phyloP scores from a whole-genome alignment of 2,797 vertebrate species.

The Podarcis siculus region DNA sequence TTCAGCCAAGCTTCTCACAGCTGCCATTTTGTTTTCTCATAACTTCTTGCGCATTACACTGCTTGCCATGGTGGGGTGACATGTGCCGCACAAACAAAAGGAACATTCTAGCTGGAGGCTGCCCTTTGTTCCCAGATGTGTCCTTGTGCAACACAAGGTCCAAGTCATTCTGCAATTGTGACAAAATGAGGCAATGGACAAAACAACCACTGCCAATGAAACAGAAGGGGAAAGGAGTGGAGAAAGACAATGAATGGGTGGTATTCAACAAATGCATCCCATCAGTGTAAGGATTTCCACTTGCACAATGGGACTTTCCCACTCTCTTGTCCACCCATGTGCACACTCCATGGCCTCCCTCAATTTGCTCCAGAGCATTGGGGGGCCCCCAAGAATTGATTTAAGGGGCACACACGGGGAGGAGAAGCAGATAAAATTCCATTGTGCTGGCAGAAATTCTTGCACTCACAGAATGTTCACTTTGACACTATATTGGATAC shows the following conservation, averaged over 20 bases:
- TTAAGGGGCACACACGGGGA: no score
- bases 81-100: not conserved
- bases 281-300: no score
- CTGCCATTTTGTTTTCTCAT: not conserved
- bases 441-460: no score
- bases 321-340: no score
- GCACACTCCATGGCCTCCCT: not conserved
- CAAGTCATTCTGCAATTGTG: not conserved
- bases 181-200: not conserved
- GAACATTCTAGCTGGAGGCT: not conserved
- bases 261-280: no score
- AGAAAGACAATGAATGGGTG: no score
- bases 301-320: no score
- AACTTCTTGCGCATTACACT: not conserved
- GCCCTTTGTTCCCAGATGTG: not conserved
- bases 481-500: not conserved
- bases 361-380: no score
- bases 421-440: no score
- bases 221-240: no score
- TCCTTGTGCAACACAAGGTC: not conserved
- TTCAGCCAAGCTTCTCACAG: not conserved
- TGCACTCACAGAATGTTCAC: not conserved
- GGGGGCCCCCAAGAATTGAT: no score
- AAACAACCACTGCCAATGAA: no score
- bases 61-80: not conserved